Base-by-base conservation (phyloP, 2,113 vertebrate species). In the Oryzias celebensis region DNA sequence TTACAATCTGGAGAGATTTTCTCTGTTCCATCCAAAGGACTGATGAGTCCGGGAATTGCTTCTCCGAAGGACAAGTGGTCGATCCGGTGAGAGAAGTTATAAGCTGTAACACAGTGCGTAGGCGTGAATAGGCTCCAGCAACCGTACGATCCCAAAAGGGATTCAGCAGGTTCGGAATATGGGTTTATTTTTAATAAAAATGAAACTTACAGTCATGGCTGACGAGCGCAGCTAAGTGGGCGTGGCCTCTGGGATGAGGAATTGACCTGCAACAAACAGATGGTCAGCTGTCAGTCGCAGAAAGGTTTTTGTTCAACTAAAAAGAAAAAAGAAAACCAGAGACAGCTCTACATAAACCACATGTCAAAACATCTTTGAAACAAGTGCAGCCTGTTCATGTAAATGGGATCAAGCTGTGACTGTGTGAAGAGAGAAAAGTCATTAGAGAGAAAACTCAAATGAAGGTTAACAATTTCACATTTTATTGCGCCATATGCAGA, bases 1-100 rank as follows among this genome's bases (percentile, higher is more conserved):
- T 88, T 93, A 99, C 97, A 83, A 73, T 96, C 94, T 23, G 89
- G 26, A 48, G 95, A 92, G 83, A 98, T 89, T 91, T 99, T 99
- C 89, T 99, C 97, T 15, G 96, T 98, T 80, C 96, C 97, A 54
- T 99, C 97, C 81, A 99, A 90, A 10, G 96, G 94, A 86, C 95
- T 98, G 85, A 99, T 94, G 64, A 98, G 93, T 75, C 95, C 96
- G 31, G 95, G 95, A 68, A 99, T 87, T 65, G 90, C 91, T 61
- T 99, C 97, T 76, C 97, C 97, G 77, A 99, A 99, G 42, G 97
- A 99, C 67, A 98, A 88, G 78, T 99, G 97, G 83, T 99, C 96
- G 85, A 99, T 97, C 75, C 97, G 95, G 24, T 99, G 97, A 74
- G 97, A 99, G 79, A 99, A 99, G 85, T 99, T 99, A 81, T 95